Percentiles rank a stretch among this genome's conserved stretches.
Conservation (phyloP, 2,888 invertebrate genomes). For the Euclidia mi region DNA sequence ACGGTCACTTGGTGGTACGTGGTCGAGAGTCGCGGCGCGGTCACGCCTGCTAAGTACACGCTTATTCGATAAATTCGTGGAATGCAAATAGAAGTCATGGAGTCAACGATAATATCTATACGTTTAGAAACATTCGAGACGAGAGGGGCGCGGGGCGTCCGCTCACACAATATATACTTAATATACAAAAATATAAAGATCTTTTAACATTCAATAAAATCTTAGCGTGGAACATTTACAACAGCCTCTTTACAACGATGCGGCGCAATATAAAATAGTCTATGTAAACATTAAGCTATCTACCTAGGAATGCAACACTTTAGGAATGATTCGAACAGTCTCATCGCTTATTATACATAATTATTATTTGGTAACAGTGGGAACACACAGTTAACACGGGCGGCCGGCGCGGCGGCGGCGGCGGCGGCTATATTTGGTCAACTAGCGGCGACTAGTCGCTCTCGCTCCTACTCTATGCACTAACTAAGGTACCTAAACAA, state of each 20-base stretch:
- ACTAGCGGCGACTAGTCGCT: conserved; percentile 67
- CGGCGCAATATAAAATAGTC: conserved; percentile 31
- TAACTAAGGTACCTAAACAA: conserved; percentile 65
- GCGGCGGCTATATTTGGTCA: conserved; percentile 67
- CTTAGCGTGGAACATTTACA: conserved; percentile 31
- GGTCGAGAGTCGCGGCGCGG: not conserved
- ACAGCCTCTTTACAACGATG: conserved; percentile 37
- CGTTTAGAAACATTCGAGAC: conserved; percentile 3
- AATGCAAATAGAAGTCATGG: conserved; percentile 85
- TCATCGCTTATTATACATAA: conserved; percentile 63
- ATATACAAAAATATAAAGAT: conserved; percentile 49
- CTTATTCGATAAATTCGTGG: conserved; percentile 69
- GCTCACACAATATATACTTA: conserved; percentile 19
- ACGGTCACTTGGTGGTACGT: not conserved
- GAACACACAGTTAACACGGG: conserved; percentile 42
- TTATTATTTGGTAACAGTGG: conserved; percentile 72
- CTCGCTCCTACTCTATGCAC: conserved; percentile 51
- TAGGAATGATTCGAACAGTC: conserved; percentile 73
- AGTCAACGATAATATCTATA: conserved; percentile 56
- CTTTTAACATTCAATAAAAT: conserved; percentile 46
- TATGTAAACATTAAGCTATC: conserved; percentile 51
- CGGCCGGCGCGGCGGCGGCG: conserved; percentile 5
- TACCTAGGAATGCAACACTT: conserved; percentile 61
- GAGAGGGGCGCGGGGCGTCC: not conserved
- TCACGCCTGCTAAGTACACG: conserved; percentile 26